A percentile compares a stretch with the other conserved stretches of the same genome.
phyloP scores from a whole-genome alignment of 2,797 vertebrate species.

The Gorsachius magnificus region DNA sequence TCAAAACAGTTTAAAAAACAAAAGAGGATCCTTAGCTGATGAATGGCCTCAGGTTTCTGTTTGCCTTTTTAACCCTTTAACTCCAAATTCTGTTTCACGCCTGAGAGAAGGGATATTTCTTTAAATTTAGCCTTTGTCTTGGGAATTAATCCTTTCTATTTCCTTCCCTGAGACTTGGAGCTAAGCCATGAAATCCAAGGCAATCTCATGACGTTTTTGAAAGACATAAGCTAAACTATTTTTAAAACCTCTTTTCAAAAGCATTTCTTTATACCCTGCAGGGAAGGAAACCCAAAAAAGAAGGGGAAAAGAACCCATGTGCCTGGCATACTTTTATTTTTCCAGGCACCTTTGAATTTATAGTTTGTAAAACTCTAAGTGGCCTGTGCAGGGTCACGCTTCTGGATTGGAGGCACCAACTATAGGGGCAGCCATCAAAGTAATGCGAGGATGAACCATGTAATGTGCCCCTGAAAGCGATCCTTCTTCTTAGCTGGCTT shows the following conservation, averaged over 20 bases:
- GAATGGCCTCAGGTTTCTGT: not conserved
- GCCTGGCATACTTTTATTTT: not conserved
- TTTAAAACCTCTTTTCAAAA: not conserved
- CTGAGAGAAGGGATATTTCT: not conserved
- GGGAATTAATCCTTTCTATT: not conserved
- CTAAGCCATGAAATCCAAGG: not conserved
- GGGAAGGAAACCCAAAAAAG: not conserved
- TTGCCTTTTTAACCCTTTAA: not conserved
- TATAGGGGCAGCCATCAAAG: not conserved
- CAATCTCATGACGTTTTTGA: not conserved
- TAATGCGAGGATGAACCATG: not conserved
- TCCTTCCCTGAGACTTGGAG: not conserved
- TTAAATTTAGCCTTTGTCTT: not conserved
- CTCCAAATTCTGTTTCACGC: not conserved
- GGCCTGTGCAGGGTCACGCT: fast-evolving
- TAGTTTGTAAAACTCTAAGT: not conserved
- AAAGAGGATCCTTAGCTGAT: not conserved
- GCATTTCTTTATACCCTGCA: not conserved
- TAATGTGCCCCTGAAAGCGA: not conserved
- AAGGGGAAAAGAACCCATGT: not conserved
- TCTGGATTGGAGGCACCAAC: not conserved
- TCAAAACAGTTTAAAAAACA: not conserved
- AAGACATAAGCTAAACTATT: not conserved
- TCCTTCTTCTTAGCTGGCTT: not conserved
- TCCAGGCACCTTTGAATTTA: not conserved